Evolutionary conservation across 1,140 invertebrate genomes (phyloP).

Genomic region (Chelonus insularis): DNA sequence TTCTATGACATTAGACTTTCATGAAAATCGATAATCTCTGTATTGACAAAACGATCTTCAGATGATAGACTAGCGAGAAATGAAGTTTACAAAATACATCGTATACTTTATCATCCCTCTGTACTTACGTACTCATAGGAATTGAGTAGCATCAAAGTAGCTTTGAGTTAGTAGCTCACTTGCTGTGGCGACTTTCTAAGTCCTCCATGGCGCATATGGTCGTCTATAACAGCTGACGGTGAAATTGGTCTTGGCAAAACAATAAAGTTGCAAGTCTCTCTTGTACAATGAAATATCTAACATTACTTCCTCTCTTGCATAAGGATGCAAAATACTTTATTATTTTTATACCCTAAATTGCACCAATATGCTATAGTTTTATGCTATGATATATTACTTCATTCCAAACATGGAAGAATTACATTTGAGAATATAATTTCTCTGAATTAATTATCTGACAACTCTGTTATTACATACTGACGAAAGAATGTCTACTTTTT

Average conservation of each 20-base stretch:
- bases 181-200: background rate
- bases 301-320: background rate
- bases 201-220: constrained; percentile 21
- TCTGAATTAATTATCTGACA: too few species aligned
- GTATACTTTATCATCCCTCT: too few species aligned
- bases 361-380: too few species aligned
- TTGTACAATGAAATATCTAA: background rate
- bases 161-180: constrained; percentile 4
- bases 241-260: constrained; percentile 32
- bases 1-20: too few species aligned
- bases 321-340: too few species aligned
- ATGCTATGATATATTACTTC: too few species aligned
- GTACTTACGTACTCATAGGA: background rate
- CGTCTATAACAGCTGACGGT: constrained; percentile 30
- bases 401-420: too few species aligned
- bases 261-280: constrained; percentile 26
- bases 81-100: background rate
- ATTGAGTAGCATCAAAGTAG: constrained; percentile 8
- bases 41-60: constrained; percentile 1
- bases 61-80: constrained; percentile 11
- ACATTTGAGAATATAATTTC: too few species aligned
- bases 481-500: too few species aligned
- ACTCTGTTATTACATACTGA: too few species aligned
- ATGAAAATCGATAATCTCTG: background rate
- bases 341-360: too few species aligned